Percentiles rank a stretch among this genome's conserved stretches.
Conservation (phyloP, 92 coral and sea anemone species). For the Plumapathes pennacea region DNA sequence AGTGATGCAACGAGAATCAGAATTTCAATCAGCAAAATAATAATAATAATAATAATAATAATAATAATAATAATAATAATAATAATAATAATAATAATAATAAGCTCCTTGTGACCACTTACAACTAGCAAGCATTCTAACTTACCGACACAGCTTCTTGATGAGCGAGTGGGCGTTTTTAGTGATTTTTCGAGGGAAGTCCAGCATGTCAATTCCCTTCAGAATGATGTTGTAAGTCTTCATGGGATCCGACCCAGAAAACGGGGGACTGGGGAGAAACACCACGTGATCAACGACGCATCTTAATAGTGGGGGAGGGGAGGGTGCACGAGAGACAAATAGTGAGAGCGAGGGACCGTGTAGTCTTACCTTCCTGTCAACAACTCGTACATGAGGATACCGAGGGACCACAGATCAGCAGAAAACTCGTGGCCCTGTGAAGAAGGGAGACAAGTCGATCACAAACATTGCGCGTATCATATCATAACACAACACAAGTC, state of each 20-base stretch:
- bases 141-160: constrained; percentile 96
- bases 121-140: background rate
- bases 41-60: background rate
- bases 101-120: too few species aligned
- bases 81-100: too few species aligned
- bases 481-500: too few species aligned
- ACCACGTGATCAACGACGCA: background rate
- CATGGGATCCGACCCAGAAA: constrained; percentile 98
- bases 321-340: background rate
- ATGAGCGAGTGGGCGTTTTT: constrained; percentile 89
- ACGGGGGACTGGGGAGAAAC: constrained; percentile 74
- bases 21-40: too few species aligned
- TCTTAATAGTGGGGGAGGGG: background rate
- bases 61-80: background rate
- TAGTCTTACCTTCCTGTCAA: constrained; percentile 90
- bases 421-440: constrained; percentile 99
- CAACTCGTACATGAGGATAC: constrained; percentile 98
- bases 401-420: constrained; percentile 98
- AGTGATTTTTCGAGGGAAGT: constrained; percentile 91
- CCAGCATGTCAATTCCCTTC: constrained; percentile 97
- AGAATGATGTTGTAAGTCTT: constrained; percentile 96
- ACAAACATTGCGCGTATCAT: too few species aligned
- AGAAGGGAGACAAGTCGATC: too few species aligned
- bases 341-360: background rate
- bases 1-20: too few species aligned